These are phyloP conservation scores for Balaenoptera acutorostrata DNA, from an alignment of 2,113 vertebrate genomes.

Conservation along the genomic window DNA sequence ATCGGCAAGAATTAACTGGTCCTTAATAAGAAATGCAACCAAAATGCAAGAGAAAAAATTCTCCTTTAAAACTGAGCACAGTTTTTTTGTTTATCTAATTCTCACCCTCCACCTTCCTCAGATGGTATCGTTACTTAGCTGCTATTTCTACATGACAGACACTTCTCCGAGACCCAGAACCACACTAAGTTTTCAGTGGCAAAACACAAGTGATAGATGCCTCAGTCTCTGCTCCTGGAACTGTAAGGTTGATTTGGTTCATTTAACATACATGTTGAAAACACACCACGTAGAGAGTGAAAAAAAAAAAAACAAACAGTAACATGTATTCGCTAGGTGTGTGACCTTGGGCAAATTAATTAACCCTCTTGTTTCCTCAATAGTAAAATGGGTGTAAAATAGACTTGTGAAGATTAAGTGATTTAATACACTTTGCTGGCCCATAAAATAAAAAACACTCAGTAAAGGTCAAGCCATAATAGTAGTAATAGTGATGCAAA, in stretches of 20 bases:
- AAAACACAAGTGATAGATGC: neutral
- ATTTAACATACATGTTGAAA: neutral
- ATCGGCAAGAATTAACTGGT: neutral
- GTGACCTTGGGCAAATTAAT: neutral
- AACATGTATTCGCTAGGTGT: neutral
- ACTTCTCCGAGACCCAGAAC: neutral
- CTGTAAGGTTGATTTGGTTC: neutral
- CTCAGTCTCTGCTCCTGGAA: neutral
- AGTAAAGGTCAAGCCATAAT: neutral
- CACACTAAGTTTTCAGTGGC: neutral
- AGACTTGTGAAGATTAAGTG: neutral
- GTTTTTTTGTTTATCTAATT: neutral
- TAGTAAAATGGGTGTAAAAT: neutral
- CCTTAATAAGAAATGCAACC: constrained; percentile 8
- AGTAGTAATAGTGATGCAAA: neutral
- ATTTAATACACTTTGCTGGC: neutral
- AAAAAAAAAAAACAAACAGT: neutral
- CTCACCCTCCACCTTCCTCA: neutral
- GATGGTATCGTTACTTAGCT: neutral
- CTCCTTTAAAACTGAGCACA: neutral
- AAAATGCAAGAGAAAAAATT: neutral
- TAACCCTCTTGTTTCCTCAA: neutral
- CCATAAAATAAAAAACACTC: neutral
- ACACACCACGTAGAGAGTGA: neutral
- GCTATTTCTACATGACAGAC: neutral